A percentile compares a stretch with the other conserved stretches of the same genome.
Evolutionary conservation across 1,140 invertebrate species (phyloP).

Genomic region (Thereuonema tuberculata): DNA sequence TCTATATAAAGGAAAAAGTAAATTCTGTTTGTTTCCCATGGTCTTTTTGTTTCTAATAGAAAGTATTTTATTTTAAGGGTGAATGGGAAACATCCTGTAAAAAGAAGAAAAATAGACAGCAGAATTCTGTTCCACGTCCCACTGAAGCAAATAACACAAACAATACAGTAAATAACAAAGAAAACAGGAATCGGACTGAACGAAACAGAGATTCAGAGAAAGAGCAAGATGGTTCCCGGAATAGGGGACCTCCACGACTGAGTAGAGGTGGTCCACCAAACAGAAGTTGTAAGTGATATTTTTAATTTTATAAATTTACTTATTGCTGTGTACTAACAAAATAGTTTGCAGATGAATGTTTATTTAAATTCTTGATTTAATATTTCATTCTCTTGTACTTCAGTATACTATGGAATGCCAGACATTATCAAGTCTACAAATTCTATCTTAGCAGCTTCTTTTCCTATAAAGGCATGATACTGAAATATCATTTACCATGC

Average conservation of each 20-base stretch:
- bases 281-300: background rate
- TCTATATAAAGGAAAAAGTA: too few relatives aligned
- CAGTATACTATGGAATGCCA: too few relatives aligned
- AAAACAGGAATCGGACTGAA: slow-evolving; percentile 26
- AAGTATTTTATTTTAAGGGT: too few relatives aligned
- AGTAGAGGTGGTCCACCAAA: slow-evolving; percentile 29
- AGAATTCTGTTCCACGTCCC: slow-evolving; percentile 22
- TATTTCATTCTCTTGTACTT: too few relatives aligned
- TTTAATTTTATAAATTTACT: slow-evolving; percentile 9
- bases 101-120: slow-evolving; percentile 56
- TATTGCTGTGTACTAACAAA: slow-evolving; percentile 11
- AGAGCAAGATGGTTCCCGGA: slow-evolving; percentile 20
- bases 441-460: too few relatives aligned
- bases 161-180: slow-evolving; percentile 31
- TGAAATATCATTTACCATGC: too few relatives aligned
- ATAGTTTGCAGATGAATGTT: too few relatives aligned
- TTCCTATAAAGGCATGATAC: too few relatives aligned
- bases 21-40: too few relatives aligned
- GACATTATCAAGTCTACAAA: too few relatives aligned
- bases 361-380: too few relatives aligned
- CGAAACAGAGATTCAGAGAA: slow-evolving; percentile 16
- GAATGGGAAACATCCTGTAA: slow-evolving; percentile 65
- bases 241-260: slow-evolving; percentile 33
- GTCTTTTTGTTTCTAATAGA: too few relatives aligned
- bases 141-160: slow-evolving; percentile 23